These are phyloP conservation scores for Eulemur rufifrons DNA, from an alignment of 2,113 vertebrate genomes.

Conservation along the genomic window DNA sequence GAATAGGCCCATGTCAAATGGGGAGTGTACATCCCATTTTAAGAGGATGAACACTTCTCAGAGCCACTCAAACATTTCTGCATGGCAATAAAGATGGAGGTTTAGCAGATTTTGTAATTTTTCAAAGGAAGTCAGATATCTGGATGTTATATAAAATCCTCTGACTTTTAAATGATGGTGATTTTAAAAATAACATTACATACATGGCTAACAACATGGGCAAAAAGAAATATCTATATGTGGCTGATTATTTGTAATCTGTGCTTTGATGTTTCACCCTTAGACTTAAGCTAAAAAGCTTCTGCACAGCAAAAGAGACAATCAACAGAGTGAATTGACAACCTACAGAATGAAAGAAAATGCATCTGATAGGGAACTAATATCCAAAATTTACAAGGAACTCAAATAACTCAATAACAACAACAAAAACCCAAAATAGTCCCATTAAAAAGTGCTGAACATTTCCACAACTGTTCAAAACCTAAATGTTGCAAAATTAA, in stretches of 20 bases:
- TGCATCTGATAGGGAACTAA: too few relatives aligned
- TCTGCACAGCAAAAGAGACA: too few relatives aligned
- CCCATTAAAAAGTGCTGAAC: background rate
- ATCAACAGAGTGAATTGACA: too few relatives aligned
- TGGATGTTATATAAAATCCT: background rate
- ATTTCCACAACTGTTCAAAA: background rate
- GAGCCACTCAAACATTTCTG: background rate
- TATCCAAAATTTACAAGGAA: too few relatives aligned
- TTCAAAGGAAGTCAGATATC: background rate
- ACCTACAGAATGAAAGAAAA: too few relatives aligned
- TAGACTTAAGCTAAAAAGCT: background rate
- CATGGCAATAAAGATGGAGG: background rate
- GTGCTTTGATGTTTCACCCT: background rate
- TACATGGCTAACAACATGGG: too few relatives aligned
- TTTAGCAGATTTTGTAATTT: background rate
- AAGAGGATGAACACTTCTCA: background rate
- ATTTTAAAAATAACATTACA: background rate
- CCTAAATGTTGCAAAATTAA: background rate
- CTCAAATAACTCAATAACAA: too few relatives aligned
- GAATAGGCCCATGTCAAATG: background rate
- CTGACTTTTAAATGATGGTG: background rate
- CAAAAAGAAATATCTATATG: background rate
- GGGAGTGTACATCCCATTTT: too few relatives aligned
- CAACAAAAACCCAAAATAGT: too few relatives aligned
- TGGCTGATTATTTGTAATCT: background rate